Percentiles rank a stretch among this genome's conserved stretches.
Conservation (phyloP, 1,140 invertebrate genomes). For the Trichomalopsis sarcophagae region DNA sequence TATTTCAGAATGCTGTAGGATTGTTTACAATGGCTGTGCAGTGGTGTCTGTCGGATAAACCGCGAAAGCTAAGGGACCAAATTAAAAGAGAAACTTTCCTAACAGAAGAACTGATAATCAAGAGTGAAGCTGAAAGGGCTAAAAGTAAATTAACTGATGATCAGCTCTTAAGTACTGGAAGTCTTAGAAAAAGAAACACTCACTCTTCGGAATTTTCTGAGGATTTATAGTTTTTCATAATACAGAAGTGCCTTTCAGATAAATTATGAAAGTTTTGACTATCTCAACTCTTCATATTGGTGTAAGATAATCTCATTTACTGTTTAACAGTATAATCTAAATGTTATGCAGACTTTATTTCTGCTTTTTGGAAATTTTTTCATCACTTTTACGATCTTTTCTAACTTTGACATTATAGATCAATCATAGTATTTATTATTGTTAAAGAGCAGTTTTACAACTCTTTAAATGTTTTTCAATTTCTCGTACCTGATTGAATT, state of each 20-base stretch:
- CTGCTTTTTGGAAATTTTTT: neutral
- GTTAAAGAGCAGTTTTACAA: neutral
- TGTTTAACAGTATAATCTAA: neutral
- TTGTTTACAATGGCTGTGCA: slow-evolving; percentile 84
- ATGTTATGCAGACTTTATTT: neutral
- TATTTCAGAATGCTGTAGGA: slow-evolving; percentile 85
- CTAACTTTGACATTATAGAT: neutral
- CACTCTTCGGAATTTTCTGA: neutral
- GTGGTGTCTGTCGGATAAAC: slow-evolving; percentile 89
- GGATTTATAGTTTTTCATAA: neutral
- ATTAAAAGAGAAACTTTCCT: slow-evolving; percentile 90
- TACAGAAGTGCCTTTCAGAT: neutral
- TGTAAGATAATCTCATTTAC: neutral
- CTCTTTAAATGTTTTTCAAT: neutral
- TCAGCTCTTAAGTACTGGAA: neutral
- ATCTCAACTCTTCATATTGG: neutral
- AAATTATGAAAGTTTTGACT: neutral
- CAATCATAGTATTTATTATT: slow-evolving; percentile 1
- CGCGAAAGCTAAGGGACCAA: slow-evolving; percentile 82
- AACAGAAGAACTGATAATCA: slow-evolving; percentile 89
- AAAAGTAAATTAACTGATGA: slow-evolving; percentile 13
- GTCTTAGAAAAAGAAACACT: slow-evolving; percentile 38
- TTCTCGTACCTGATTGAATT: neutral
- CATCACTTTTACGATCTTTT: neutral
- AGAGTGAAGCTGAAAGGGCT: slow-evolving; percentile 77